A percentile compares a stretch with the other conserved stretches of the same genome.
These are phyloP conservation scores for Daphoenositta chrysoptera DNA, from an alignment of 2,113 vertebrate genomes.

Conservation along the genomic window DNA sequence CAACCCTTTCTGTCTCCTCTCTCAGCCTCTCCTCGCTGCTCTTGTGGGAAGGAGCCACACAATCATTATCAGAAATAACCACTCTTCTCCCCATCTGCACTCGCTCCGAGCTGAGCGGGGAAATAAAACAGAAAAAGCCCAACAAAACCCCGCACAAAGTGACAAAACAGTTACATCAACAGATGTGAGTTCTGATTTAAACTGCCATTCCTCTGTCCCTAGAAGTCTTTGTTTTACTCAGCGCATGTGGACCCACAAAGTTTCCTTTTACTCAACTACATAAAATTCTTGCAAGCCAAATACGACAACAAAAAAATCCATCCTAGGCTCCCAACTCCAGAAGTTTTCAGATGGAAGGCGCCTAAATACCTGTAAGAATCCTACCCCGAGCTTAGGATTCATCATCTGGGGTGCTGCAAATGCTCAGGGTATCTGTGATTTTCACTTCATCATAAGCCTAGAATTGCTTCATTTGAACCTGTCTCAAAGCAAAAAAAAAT, in stretches of 20 bases:
- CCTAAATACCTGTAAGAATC: neutral
- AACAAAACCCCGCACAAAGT: neutral
- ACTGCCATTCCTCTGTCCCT: neutral
- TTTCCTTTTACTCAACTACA: neutral
- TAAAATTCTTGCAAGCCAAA: neutral
- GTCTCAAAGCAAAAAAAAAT: neutral
- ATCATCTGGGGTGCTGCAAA: neutral
- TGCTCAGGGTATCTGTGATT: neutral
- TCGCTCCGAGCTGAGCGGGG: fast-evolving
- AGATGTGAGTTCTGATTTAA: neutral
- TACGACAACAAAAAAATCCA: neutral
- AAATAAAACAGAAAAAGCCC: neutral
- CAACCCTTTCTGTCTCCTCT: fast-evolving
- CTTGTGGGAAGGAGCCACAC: neutral
- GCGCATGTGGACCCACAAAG: neutral
- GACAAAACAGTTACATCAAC: neutral
- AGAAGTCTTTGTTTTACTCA: neutral
- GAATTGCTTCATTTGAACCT: neutral
- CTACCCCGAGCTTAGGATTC: neutral
- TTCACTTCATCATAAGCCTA: neutral
- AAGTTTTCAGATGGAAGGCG: neutral
- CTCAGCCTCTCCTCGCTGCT: neutral
- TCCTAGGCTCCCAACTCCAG: fast-evolving
- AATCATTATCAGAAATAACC: neutral
- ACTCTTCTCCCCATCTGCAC: neutral